phyloP scores from a whole-genome alignment of 2,113 vertebrate species.

The Lepidothrix coronata region DNA sequence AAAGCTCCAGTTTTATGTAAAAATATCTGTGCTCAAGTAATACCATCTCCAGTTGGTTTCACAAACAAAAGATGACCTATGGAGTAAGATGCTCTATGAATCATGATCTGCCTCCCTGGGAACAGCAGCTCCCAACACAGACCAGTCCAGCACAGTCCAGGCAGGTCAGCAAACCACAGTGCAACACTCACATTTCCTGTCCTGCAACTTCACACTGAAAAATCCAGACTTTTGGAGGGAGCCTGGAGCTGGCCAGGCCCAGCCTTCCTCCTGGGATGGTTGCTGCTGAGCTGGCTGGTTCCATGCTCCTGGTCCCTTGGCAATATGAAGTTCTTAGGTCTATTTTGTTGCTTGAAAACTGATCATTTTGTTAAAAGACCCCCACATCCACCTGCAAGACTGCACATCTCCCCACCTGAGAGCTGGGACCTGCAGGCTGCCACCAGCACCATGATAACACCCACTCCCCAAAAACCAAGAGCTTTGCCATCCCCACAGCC shows the following conservation, averaged over 20 bases:
- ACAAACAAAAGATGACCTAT: not conserved
- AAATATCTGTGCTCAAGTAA: rapidly evolving
- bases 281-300: not conserved
- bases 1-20: rapidly evolving
- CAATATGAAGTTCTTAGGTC: rapidly evolving
- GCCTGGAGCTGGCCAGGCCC: not conserved
- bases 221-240: not conserved
- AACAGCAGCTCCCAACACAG: not conserved
- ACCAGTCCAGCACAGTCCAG: not conserved
- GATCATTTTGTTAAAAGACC: not conserved
- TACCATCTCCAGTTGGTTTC: rapidly evolving
- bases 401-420: not conserved
- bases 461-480: not conserved
- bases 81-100: not conserved
- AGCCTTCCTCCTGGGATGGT: not conserved
- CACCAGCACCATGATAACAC: rapidly evolving
- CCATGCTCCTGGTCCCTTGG: rapidly evolving
- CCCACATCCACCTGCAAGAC: rapidly evolving
- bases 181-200: rapidly evolving
- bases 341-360: not conserved
- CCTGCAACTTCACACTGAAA: not conserved
- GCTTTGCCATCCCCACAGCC: rapidly evolving
- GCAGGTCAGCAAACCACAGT: not conserved
- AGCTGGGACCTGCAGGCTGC: not conserved
- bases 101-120: not conserved